phyloP scores from a whole-genome alignment of 1,140 invertebrate genomes.

The Hycleus cichorii region DNA sequence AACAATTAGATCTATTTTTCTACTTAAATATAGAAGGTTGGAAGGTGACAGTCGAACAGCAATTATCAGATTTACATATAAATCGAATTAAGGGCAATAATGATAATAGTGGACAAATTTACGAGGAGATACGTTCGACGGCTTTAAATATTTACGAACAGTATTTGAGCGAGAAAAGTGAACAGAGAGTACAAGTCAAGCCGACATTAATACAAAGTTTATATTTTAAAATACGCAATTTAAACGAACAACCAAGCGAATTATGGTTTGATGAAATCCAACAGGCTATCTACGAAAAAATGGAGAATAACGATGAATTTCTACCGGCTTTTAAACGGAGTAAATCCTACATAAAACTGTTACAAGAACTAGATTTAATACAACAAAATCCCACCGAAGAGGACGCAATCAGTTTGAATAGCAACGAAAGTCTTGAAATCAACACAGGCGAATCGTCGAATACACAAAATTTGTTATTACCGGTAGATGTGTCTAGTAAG shows the following conservation, averaged over 20 bases:
- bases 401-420: slow-evolving; percentile 47
- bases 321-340: slow-evolving; percentile 64
- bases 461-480: not conserved
- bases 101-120: slow-evolving; percentile 40
- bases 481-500: not conserved
- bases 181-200: slow-evolving; percentile 58
- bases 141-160: slow-evolving; percentile 76
- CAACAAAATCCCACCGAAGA: slow-evolving; percentile 51
- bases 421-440: slow-evolving; percentile 37
- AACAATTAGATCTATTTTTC: slow-evolving; percentile 72
- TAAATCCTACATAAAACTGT: slow-evolving; percentile 61
- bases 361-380: slow-evolving; percentile 68
- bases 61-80: slow-evolving; percentile 56
- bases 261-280: slow-evolving; percentile 83
- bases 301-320: slow-evolving; percentile 59
- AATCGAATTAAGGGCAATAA: slow-evolving; percentile 42
- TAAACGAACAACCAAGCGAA: slow-evolving; percentile 52
- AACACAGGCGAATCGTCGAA: slow-evolving; percentile 7
- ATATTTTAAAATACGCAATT: slow-evolving; percentile 55
- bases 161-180: slow-evolving; percentile 70
- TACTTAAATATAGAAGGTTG: slow-evolving; percentile 55
- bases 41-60: slow-evolving; percentile 68
- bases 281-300: slow-evolving; percentile 58
- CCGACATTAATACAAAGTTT: slow-evolving; percentile 58
- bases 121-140: slow-evolving; percentile 63